Evolutionary conservation across 2,797 vertebrate genomes (phyloP).

Genomic region (Balearica regulorum): DNA sequence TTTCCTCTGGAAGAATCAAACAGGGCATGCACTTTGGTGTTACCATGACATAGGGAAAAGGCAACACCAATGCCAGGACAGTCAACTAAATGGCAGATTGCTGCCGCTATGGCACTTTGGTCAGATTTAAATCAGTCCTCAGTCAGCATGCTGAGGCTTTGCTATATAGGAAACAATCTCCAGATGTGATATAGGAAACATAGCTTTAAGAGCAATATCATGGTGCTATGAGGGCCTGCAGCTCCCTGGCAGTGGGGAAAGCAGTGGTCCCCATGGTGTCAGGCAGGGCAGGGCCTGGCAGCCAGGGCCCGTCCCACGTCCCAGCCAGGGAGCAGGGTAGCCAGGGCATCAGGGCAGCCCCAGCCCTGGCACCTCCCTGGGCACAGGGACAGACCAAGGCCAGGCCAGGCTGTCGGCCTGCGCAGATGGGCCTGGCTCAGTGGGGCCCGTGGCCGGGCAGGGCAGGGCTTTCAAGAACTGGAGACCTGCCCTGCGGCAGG

Average conservation of each 20-base stretch:
- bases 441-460: fast-evolving
- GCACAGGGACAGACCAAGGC: not conserved
- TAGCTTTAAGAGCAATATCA: not conserved
- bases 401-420: no score
- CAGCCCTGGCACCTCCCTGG: not conserved
- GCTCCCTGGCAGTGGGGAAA: not conserved
- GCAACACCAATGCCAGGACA: not conserved
- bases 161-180: not conserved
- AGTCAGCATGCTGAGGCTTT: not conserved
- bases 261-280: fast-evolving
- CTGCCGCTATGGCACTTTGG: not conserved
- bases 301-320: no score
- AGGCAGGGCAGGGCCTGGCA: not conserved
- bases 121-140: not conserved
- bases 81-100: not conserved
- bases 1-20: not conserved
- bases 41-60: not conserved
- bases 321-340: not conserved
- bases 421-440: fast-evolving
- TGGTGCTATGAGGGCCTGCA: fast-evolving
- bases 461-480: not conserved
- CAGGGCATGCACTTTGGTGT: fast-evolving
- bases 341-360: not conserved
- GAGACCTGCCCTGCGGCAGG: fast-evolving
- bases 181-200: not conserved